Conservation (phyloP, 2,797 vertebrate genomes). For the Gadopsis marmoratus region DNA sequence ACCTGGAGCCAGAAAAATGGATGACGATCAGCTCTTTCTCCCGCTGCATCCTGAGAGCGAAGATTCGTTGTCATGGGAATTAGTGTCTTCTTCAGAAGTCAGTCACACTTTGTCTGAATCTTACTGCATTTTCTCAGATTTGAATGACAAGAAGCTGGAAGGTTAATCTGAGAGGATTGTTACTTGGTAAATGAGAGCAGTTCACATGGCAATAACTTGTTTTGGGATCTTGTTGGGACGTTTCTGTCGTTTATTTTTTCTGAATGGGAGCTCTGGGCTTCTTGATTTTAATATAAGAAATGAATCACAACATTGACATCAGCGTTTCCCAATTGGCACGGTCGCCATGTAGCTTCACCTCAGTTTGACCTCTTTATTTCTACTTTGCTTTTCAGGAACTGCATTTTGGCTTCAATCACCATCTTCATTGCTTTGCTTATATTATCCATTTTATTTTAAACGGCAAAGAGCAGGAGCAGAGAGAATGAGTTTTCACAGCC, state of each 20-base stretch:
- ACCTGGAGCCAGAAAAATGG: constrained; percentile 78
- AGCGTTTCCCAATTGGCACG: background rate
- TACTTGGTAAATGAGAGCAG: constrained; percentile 18
- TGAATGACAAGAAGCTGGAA: background rate
- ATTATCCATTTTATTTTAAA: constrained; percentile 43
- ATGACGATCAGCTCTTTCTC: constrained; percentile 29
- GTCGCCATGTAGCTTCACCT: constrained; percentile 49
- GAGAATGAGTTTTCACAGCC: constrained; percentile 11
- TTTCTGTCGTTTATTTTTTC: constrained; percentile 22
- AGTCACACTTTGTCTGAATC: constrained; percentile 15
- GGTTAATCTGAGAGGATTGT: background rate
- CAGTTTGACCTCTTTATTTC: constrained; percentile 30
- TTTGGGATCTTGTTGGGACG: constrained; percentile 11
- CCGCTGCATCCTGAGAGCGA: constrained; percentile 27
- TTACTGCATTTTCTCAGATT: background rate
- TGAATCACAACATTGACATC: constrained; percentile 34
- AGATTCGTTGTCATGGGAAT: constrained; percentile 18
- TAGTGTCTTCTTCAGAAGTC: constrained; percentile 24
- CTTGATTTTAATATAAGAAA: constrained; percentile 26
- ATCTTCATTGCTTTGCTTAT: constrained; percentile 11
- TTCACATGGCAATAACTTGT: constrained; percentile 37
- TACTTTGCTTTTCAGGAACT: constrained; percentile 18
- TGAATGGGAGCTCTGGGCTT: background rate
- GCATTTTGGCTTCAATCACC: constrained; percentile 52
- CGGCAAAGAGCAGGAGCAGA: constrained; percentile 7